These are phyloP conservation scores for Tympanuchus pallidicinctus DNA, from an alignment of 2,113 vertebrate genomes.

Conservation along the genomic window DNA sequence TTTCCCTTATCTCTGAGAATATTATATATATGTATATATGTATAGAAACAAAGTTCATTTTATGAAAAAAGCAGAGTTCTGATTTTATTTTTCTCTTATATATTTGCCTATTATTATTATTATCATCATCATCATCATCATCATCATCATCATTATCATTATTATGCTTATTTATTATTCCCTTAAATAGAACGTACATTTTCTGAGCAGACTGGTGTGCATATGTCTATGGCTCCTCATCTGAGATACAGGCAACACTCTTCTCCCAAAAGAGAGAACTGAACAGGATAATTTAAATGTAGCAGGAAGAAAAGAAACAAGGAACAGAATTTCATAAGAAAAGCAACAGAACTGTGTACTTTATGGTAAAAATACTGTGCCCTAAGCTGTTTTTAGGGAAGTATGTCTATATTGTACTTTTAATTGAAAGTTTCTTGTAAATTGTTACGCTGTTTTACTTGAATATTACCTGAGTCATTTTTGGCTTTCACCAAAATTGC, in stretches of 20 bases:
- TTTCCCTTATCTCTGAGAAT: neutral
- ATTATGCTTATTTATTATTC: neutral
- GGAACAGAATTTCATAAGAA: neutral
- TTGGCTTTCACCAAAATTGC: neutral
- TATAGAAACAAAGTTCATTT: neutral
- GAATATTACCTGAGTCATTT: neutral
- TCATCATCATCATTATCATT: too few relatives aligned
- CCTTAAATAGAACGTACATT: neutral
- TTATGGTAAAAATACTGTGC: neutral
- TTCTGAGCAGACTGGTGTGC: neutral
- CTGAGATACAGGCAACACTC: neutral
- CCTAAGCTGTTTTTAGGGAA: neutral
- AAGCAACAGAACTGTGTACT: accelerated
- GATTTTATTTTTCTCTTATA: neutral
- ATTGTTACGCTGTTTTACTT: neutral
- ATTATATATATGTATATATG: neutral
- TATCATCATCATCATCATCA: too few relatives aligned
- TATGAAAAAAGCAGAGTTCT: neutral
- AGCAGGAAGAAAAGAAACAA: neutral
- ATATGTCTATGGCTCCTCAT: accelerated
- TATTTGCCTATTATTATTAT: too few relatives aligned
- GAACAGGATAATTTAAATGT: neutral
- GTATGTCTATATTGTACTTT: neutral
- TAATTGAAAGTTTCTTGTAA: neutral
- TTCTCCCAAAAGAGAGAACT: neutral